A percentile compares a stretch with the other conserved stretches of the same genome.
Conservation (phyloP, 2,113 vertebrate genomes). For the Gila orcuttii region DNA sequence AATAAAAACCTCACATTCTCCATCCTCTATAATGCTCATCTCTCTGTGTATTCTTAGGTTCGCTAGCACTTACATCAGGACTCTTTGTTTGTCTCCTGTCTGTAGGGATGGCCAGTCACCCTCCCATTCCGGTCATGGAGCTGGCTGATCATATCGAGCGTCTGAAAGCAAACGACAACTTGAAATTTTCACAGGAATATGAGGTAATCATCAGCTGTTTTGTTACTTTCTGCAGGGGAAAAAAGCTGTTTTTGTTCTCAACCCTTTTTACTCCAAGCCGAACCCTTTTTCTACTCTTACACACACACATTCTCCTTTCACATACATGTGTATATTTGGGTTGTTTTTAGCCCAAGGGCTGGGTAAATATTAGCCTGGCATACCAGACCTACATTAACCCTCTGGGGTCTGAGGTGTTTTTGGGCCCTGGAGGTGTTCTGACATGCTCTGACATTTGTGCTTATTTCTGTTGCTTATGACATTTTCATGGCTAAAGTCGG, state of each 20-base stretch:
- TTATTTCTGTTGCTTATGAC: too few species aligned
- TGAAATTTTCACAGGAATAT: conserved; percentile 99
- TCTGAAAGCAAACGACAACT: conserved; percentile 98
- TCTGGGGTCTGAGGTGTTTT: too few species aligned
- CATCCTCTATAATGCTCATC: conserved; percentile 82
- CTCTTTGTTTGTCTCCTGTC: conserved; percentile 68
- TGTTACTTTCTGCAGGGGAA: not conserved
- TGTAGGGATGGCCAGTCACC: conserved; percentile 96
- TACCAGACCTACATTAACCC: too few species aligned
- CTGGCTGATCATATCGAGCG: conserved; percentile 96
- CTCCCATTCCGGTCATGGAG: conserved; percentile 95
- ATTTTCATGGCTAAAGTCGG: too few species aligned
- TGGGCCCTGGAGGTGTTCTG: too few species aligned
- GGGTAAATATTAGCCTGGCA: too few species aligned
- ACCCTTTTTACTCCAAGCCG: not conserved
- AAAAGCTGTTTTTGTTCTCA: not conserved
- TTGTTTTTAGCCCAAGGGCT: too few species aligned
- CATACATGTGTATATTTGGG: too few species aligned
- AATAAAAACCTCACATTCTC: conserved; percentile 69
- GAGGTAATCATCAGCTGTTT: conserved; percentile 79
- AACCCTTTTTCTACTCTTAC: too few species aligned
- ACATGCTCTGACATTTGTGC: too few species aligned
- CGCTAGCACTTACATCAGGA: conserved; percentile 42
- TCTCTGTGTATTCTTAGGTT: conserved; percentile 63
- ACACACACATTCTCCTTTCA: too few species aligned